phyloP scores from a whole-genome alignment of 2,888 invertebrate genomes.

The Rhingia campestris region DNA sequence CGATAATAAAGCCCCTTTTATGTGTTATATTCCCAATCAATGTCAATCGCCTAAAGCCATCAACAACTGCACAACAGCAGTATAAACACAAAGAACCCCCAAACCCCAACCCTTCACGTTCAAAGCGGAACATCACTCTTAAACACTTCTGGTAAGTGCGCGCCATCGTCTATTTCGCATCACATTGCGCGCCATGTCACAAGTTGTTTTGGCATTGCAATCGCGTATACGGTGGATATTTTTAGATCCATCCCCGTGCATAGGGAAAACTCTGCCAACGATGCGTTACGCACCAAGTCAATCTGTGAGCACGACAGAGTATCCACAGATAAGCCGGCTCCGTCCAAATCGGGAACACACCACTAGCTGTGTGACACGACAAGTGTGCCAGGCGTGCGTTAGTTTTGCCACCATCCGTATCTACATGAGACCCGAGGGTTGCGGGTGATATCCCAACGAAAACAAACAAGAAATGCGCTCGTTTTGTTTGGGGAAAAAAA shows the following conservation, averaged over 20 bases:
- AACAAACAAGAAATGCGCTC: slow-evolving; percentile 30
- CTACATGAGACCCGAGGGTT: neutral
- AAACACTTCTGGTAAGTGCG: slow-evolving; percentile 25
- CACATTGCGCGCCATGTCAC: slow-evolving; percentile 42
- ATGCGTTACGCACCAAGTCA: slow-evolving; percentile 63
- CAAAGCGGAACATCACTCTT: slow-evolving; percentile 6
- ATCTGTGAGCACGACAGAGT: slow-evolving; percentile 28
- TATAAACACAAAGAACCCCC: slow-evolving; percentile 50
- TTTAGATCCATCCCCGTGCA: slow-evolving; percentile 44
- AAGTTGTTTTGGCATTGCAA: slow-evolving; percentile 43
- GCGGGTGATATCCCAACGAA: neutral
- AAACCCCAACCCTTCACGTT: slow-evolving; percentile 38
- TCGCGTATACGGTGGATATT: slow-evolving; percentile 25
- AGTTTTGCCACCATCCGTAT: slow-evolving; percentile 4
- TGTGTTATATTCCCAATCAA: slow-evolving; percentile 17
- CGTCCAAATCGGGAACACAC: slow-evolving; percentile 45
- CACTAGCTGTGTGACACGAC: slow-evolving; percentile 55
- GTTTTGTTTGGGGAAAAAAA: slow-evolving; percentile 16
- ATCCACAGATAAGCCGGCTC: slow-evolving; percentile 40
- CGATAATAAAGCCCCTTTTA: neutral
- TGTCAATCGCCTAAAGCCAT: slow-evolving; percentile 30
- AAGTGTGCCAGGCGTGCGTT: slow-evolving; percentile 60
- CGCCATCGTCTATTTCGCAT: slow-evolving; percentile 34
- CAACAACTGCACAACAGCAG: slow-evolving; percentile 4
- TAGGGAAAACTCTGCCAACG: slow-evolving; percentile 48